Conservation (phyloP, 2,113 vertebrate genomes). For the Carassius auratus region DNA sequence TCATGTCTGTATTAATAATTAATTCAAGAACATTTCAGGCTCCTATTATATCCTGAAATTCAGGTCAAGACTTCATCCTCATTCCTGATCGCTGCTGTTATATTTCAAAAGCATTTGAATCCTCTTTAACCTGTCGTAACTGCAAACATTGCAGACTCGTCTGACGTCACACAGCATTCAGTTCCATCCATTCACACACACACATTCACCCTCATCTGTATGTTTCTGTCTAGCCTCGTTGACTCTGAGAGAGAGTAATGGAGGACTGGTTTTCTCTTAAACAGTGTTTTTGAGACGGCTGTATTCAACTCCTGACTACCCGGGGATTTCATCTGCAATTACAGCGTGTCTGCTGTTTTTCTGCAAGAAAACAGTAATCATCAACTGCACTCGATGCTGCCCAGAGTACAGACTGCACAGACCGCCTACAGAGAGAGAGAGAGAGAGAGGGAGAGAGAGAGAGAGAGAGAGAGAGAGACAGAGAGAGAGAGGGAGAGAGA, state of each 20-base stretch:
- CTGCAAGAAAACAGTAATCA: constrained; percentile 50
- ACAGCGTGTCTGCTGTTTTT: constrained; percentile 35
- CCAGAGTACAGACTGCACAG: constrained; percentile 9
- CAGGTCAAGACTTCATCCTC: not conserved
- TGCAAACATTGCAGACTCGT: not conserved
- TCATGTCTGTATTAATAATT: constrained; percentile 18
- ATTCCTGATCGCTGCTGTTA: not conserved
- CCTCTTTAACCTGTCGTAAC: not conserved
- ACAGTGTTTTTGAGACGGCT: constrained; percentile 38
- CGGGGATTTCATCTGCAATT: constrained; percentile 55
- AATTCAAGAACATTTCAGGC: constrained; percentile 9
- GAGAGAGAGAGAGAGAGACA: not conserved
- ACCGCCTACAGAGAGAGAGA: constrained; percentile 1
- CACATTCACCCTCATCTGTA: not conserved
- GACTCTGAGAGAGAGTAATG: not conserved
- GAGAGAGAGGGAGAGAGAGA: not conserved
- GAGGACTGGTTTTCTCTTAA: constrained; percentile 15
- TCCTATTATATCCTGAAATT: not conserved
- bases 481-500: not conserved
- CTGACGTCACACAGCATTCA: not conserved
- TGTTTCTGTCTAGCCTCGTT: not conserved
- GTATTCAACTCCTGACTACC: constrained; percentile 43
- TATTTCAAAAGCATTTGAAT: not conserved
- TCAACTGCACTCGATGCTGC: constrained; percentile 37
- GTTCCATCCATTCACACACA: not conserved